Percentiles rank a stretch among this genome's conserved stretches.
phyloP scores from a whole-genome alignment of 2,888 invertebrate species.

The Spialia ferax region DNA sequence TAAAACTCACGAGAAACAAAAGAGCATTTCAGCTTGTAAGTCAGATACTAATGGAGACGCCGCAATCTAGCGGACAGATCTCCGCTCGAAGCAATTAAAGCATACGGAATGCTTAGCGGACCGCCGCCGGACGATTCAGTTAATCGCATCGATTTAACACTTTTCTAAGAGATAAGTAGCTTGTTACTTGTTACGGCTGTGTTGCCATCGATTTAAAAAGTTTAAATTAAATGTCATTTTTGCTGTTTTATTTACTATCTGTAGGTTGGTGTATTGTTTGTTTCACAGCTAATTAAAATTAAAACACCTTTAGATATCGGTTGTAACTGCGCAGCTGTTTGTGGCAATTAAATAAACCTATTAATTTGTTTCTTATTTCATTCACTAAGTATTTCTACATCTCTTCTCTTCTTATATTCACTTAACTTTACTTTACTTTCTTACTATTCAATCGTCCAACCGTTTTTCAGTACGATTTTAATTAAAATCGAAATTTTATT shows the following conservation, averaged over 20 bases:
- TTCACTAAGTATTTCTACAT: too few species aligned
- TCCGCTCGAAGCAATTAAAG: constrained; percentile 66
- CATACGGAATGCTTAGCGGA: constrained; percentile 63
- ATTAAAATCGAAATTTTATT: too few species aligned
- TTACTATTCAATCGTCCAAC: too few species aligned
- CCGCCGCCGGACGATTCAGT: constrained; percentile 70
- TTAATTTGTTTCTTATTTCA: neutral
- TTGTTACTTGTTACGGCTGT: constrained; percentile 5
- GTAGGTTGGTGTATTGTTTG: neutral
- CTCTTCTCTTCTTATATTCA: too few species aligned
- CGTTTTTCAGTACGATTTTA: too few species aligned
- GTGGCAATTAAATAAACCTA: neutral
- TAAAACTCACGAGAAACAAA: constrained; percentile 61
- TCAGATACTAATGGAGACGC: constrained; percentile 74
- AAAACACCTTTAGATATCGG: constrained; percentile 1
- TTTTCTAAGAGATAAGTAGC: constrained; percentile 53
- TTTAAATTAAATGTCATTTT: neutral
- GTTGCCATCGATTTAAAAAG: neutral
- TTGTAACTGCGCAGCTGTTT: neutral
- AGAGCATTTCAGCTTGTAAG: constrained; percentile 60
- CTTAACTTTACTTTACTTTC: too few species aligned
- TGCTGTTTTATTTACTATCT: neutral
- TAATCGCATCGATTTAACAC: constrained; percentile 83
- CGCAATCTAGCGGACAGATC: constrained; percentile 59
- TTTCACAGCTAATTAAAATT: too few species aligned